Evolutionary conservation across 2,888 invertebrate genomes (phyloP).

Genomic region (Mamestra brassicae): DNA sequence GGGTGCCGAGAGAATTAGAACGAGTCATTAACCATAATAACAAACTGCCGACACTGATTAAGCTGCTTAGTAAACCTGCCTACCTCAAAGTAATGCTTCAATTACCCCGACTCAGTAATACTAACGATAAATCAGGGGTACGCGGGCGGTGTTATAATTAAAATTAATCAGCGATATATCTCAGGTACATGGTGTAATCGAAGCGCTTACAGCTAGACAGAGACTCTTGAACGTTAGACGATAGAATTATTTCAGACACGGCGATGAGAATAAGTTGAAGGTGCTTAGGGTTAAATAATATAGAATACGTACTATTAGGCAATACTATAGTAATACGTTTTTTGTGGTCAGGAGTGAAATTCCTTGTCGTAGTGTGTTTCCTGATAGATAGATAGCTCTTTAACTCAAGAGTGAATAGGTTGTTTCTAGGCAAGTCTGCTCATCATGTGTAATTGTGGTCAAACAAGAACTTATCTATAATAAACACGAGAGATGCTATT

Average conservation of each 20-base stretch:
- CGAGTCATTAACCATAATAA: constrained; percentile 76
- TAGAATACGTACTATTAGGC: no score
- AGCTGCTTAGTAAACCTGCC: constrained; percentile 71
- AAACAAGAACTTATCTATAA: neutral
- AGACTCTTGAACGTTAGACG: neutral
- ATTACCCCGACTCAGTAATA: constrained; percentile 58
- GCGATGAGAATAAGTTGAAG: neutral
- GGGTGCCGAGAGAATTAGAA: constrained; percentile 69
- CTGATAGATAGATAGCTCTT: no score
- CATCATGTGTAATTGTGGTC: neutral
- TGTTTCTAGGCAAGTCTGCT: neutral
- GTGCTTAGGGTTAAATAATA: neutral
- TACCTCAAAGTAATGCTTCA: constrained; percentile 70
- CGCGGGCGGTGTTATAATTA: constrained; percentile 55
- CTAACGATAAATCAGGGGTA: constrained; percentile 56
- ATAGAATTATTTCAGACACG: neutral
- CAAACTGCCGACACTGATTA: constrained; percentile 76
- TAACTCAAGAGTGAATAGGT: neutral
- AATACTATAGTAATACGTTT: no score
- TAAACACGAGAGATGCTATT: neutral
- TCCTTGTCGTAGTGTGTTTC: no score
- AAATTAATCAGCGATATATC: constrained; percentile 59
- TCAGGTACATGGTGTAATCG: constrained; percentile 31
- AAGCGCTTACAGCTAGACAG: neutral
- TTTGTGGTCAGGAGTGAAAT: no score